A percentile compares a stretch with the other conserved stretches of the same genome.
Conservation (phyloP, 2,797 vertebrate genomes). For the Acropternis orthonyx region DNA sequence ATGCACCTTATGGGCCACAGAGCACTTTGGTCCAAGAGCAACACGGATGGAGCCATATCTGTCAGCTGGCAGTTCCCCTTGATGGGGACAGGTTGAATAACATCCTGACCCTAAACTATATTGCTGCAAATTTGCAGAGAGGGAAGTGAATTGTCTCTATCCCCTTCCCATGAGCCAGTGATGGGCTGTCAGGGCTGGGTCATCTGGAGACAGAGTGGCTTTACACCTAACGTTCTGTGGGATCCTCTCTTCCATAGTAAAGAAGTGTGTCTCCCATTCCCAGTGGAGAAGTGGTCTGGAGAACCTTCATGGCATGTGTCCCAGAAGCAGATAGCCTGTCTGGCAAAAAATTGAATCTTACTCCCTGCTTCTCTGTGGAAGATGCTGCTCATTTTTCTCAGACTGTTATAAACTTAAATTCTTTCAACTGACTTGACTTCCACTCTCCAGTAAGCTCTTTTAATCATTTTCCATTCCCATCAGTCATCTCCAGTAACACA, state of each 20-base stretch:
- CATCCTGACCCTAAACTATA: neutral
- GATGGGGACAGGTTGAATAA: neutral
- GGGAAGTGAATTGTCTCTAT: too few species aligned
- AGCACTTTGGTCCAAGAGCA: neutral
- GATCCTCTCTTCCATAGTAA: neutral
- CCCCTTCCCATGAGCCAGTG: neutral
- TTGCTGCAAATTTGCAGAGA: neutral
- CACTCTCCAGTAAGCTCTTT: neutral
- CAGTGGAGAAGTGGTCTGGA: neutral
- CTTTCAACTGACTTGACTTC: neutral
- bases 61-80: neutral
- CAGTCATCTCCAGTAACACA: neutral
- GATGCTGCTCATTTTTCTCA: neutral
- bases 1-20: accelerated
- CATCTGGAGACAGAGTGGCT: neutral
- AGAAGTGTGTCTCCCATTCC: neutral
- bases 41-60: neutral
- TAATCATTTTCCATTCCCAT: neutral
- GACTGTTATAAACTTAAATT: neutral
- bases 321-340: neutral
- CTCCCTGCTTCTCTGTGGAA: neutral
- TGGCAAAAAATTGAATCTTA: neutral
- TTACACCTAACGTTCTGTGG: accelerated
- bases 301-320: neutral
- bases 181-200: neutral